A percentile compares a stretch with the other conserved stretches of the same genome.
Conservation (phyloP, 2,888 invertebrate species). For the Eledone cirrhosa region DNA sequence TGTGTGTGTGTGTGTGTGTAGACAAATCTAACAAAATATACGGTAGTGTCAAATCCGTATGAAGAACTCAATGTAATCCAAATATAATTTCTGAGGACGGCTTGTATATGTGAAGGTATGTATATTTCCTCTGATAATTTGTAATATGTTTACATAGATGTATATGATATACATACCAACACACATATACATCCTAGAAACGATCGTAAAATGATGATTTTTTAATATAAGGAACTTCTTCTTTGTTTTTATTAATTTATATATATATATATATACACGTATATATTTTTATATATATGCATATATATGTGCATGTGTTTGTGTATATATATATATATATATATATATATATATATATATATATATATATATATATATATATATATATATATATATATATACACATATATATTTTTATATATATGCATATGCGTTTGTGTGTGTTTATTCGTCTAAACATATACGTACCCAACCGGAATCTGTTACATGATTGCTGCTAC, state of each 20-base stretch:
- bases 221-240: background rate
- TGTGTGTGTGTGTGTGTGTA: no score
- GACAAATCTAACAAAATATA: no score
- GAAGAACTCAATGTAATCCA: no score
- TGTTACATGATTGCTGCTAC: conserved; percentile 48
- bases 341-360: no score
- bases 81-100: no score
- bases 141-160: no score
- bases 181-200: no score
- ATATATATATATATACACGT: background rate
- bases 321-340: background rate
- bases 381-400: background rate
- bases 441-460: background rate
- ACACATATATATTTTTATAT: background rate
- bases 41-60: no score
- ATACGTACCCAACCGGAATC: conserved; percentile 52
- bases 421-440: background rate
- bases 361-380: background rate
- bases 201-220: background rate
- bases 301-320: background rate
- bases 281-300: background rate
- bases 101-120: no score
- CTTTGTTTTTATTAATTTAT: background rate
- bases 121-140: no score
- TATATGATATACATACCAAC: no score